These are phyloP conservation scores for Hydraecia micacea DNA, from an alignment of 2,888 invertebrate species.

Conservation along the genomic window DNA sequence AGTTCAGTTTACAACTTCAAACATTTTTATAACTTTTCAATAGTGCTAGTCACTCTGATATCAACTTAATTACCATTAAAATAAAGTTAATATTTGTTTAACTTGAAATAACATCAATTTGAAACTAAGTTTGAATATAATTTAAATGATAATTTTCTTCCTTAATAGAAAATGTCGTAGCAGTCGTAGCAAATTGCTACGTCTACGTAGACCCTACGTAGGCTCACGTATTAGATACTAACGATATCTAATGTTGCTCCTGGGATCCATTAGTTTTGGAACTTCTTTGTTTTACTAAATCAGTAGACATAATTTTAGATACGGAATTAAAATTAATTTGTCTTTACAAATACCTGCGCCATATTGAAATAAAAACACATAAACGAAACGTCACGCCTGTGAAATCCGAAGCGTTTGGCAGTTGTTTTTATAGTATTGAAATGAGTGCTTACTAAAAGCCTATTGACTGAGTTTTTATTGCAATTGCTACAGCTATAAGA, in stretches of 20 bases:
- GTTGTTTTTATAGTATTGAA: neutral
- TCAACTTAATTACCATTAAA: too few relatives aligned
- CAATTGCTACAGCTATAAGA: neutral
- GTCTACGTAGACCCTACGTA: slow-evolving; percentile 14
- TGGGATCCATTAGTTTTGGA: neutral
- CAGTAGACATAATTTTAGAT: neutral
- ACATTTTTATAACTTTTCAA: too few relatives aligned
- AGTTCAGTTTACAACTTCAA: too few relatives aligned
- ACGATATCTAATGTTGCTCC: neutral
- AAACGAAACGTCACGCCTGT: neutral
- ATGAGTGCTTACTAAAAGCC: slow-evolving; percentile 1
- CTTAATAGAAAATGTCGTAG: slow-evolving; percentile 8
- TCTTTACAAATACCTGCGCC: neutral
- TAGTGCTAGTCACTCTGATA: too few relatives aligned
- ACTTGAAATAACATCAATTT: too few relatives aligned
- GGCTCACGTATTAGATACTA: neutral
- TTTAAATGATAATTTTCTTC: too few relatives aligned
- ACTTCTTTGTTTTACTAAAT: neutral
- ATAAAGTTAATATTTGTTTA: too few relatives aligned
- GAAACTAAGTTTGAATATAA: too few relatives aligned
- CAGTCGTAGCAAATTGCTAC: slow-evolving; percentile 12
- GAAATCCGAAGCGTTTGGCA: neutral
- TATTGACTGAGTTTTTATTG: neutral
- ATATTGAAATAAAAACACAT: neutral
- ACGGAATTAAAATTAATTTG: neutral